Evolutionary conservation across 2,113 vertebrate species (phyloP), one percentile per base, ranked within the genome.

Genomic region (Sturnira hondurensis): DNA sequence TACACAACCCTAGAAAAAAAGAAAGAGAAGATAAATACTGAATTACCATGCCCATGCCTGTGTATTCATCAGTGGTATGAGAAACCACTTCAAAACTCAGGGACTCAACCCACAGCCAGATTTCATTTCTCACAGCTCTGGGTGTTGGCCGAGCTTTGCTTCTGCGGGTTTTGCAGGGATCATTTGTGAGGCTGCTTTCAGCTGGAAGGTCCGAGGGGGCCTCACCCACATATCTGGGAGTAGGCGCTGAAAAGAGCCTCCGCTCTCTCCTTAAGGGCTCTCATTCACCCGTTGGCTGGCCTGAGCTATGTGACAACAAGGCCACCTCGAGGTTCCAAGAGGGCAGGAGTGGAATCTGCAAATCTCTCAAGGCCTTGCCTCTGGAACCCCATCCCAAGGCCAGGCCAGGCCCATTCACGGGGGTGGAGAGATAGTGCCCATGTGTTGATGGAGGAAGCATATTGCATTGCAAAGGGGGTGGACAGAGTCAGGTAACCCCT

Each of bases 1-100:
- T 4, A 58, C 4, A 74, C 83, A 91, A 94, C 81, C 67, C 26
- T 67, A 89, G 33, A 73, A 82, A 95, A 95, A 89, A 45, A 85
- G 26, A 47, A 88, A 71, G 54, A 56, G 77, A 56, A 70, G 10
- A 15, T 20, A 77, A 31, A 36, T 67, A 54, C 1, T 68, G 36
- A 73, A 33, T 92, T 43, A 52, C 89, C 80, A 87, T 54, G 41
- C 33, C 31, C 86, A 89, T 47, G 16, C 2, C 14, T 77, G 20
- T 71, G 1, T 70, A 52, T 88, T 33, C 58, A 58, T 63, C 41
- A 70, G 14, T 80, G 76, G 2, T 31, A 54, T 31, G 28, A 86
- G 36, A 74, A 84, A 65, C 33, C 14, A 86, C 17, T 33, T 76
- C 28, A 68, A 68, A 86, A 85, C 43, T 56, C 54, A 38, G n/a